phyloP scores from a whole-genome alignment of 2,113 vertebrate species.

The Notothenia coriiceps region DNA sequence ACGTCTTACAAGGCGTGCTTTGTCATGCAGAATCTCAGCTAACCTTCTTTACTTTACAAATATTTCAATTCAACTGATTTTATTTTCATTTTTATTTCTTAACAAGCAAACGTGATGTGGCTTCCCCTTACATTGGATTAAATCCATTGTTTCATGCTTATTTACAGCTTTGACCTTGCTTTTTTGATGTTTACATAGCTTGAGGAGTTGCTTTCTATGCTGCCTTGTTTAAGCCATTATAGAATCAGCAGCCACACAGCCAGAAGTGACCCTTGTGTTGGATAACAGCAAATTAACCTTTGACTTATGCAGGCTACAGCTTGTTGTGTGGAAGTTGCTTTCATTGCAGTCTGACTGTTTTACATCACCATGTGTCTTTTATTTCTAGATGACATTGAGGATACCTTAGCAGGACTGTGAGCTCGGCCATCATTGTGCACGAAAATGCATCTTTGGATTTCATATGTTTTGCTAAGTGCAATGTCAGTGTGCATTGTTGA shows the following conservation, averaged over 20 bases:
- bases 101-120: constrained; percentile 25
- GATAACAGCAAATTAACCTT: constrained; percentile 57
- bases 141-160: constrained; percentile 48
- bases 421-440: constrained; percentile 86
- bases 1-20: constrained; percentile 22
- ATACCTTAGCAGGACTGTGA: constrained; percentile 89
- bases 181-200: constrained; percentile 63
- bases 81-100: constrained; percentile 32
- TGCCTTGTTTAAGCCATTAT: constrained; percentile 65
- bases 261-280: constrained; percentile 70
- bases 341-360: constrained; percentile 36
- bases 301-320: constrained; percentile 52
- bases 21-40: constrained; percentile 22
- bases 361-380: constrained; percentile 66
- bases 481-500: constrained; percentile 89
- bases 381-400: constrained; percentile 79
- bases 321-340: constrained; percentile 60
- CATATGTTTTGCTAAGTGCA: constrained; percentile 89
- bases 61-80: constrained; percentile 20
- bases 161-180: constrained; percentile 71
- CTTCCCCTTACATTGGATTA: constrained; percentile 23
- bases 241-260: constrained; percentile 54
- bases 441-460: constrained; percentile 98
- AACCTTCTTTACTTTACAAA: constrained; percentile 26
- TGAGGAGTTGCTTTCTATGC: constrained; percentile 62